phyloP scores from a whole-genome alignment of 2,888 invertebrate species.

The Temnothorax ravouxi region DNA sequence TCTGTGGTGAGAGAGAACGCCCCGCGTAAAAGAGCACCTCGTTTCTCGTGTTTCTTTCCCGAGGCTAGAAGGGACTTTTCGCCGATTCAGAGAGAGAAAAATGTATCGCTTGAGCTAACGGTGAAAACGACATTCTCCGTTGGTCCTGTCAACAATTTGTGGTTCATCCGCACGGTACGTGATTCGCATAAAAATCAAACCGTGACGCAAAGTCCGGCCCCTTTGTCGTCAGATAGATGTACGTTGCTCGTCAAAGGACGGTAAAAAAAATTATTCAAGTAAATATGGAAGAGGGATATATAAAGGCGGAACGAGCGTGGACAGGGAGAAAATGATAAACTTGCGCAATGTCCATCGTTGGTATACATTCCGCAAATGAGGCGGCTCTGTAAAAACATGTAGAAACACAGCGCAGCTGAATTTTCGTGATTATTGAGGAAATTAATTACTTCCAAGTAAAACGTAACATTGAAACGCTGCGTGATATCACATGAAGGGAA shows the following conservation, averaged over 20 bases:
- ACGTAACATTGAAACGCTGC: background rate
- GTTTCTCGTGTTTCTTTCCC: background rate
- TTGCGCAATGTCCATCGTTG: constrained; percentile 15
- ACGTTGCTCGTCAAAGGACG: constrained; percentile 57
- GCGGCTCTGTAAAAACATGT: constrained; percentile 24
- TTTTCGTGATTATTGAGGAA: constrained; percentile 25
- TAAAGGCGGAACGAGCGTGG: background rate
- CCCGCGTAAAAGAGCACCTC: background rate
- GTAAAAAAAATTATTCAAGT: constrained; percentile 60
- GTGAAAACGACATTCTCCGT: constrained; percentile 35
- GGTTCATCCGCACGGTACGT: constrained; percentile 5
- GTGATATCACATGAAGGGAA: background rate
- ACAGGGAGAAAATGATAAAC: constrained; percentile 17
- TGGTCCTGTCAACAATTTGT: constrained; percentile 30
- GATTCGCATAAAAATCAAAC: constrained; percentile 64
- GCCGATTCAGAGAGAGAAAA: constrained; percentile 9
- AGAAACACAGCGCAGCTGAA: background rate
- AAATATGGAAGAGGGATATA: constrained; percentile 39
- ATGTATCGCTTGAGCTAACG: background rate
- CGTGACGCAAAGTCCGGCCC: background rate
- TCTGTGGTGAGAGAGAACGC: background rate
- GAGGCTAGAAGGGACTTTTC: background rate
- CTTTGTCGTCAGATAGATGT: constrained; percentile 55
- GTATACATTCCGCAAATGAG: constrained; percentile 11
- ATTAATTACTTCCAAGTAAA: constrained; percentile 35